Conservation (phyloP, 2,888 invertebrate genomes). For the Brachyptera putata region DNA sequence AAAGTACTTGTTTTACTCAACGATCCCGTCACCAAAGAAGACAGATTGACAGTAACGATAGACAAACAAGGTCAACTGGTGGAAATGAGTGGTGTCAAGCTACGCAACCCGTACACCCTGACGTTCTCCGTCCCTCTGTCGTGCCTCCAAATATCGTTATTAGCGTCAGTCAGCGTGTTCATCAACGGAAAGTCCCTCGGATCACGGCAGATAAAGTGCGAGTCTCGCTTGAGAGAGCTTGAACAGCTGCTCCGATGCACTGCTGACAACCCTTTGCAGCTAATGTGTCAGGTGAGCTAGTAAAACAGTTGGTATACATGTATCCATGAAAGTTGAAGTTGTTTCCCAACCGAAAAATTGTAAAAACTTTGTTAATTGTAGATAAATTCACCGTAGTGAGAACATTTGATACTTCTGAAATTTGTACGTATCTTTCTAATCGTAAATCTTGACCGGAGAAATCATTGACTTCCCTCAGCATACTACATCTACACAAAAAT, state of each 20-base stretch:
- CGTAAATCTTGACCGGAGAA: too few species aligned
- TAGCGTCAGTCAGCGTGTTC: conserved; percentile 75
- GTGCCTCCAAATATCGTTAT: conserved; percentile 76
- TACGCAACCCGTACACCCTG: conserved; percentile 77
- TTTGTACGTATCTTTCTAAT: too few species aligned
- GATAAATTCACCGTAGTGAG: too few species aligned
- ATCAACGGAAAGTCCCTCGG: conserved; percentile 78
- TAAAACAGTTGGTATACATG: too few species aligned
- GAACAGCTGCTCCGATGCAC: conserved; percentile 75
- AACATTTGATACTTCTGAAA: too few species aligned
- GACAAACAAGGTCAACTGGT: conserved; percentile 77
- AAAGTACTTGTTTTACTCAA: conserved; percentile 74
- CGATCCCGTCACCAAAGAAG: conserved; percentile 72
- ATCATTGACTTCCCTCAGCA: too few species aligned
- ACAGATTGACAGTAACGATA: conserved; percentile 70
- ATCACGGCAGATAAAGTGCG: conserved; percentile 81
- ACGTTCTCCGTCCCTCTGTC: conserved; percentile 53
- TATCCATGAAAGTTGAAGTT: too few species aligned
- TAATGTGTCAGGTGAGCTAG: conserved; percentile 73
- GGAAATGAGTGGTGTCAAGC: conserved; percentile 68
- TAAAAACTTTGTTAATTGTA: too few species aligned
- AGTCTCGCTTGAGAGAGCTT: conserved; percentile 75
- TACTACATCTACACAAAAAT: too few species aligned
- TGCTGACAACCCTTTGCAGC: conserved; percentile 76
- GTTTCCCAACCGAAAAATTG: too few species aligned